Percentiles rank a stretch among this genome's conserved stretches.
Evolutionary conservation across 2,113 vertebrate genomes (phyloP).

Genomic region (Nannospalax galili): DNA sequence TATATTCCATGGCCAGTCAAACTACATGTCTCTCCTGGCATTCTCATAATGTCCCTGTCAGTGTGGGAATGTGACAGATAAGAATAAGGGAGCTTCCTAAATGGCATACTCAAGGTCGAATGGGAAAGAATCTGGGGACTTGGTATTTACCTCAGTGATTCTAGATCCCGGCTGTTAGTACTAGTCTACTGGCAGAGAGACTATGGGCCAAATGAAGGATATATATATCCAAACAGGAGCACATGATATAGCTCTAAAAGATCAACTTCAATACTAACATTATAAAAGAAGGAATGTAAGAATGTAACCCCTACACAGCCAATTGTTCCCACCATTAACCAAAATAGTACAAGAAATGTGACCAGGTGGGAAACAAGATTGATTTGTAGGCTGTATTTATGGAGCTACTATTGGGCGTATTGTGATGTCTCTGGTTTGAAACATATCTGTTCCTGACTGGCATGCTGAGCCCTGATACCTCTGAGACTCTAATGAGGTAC

Average conservation of each 20-base stretch:
- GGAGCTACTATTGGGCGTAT: not conserved
- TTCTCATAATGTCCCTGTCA: not conserved
- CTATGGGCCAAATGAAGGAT: not conserved
- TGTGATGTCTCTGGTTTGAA: not conserved
- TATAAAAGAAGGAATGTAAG: not conserved
- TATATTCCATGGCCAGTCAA: not conserved
- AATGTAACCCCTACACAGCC: not conserved
- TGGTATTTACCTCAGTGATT: not conserved
- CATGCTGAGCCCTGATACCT: not conserved
- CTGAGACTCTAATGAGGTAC: not conserved
- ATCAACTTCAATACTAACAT: not conserved
- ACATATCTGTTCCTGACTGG: not conserved
- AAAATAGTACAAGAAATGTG: not conserved
- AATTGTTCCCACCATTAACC: too few species aligned
- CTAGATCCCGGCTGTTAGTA: not conserved
- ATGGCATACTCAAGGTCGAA: accelerated
- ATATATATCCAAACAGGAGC: not conserved
- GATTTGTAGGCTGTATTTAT: not conserved
- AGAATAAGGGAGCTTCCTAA: not conserved
- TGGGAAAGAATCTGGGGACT: too few species aligned
- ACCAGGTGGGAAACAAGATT: accelerated
- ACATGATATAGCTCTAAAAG: not conserved
- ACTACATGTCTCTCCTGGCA: not conserved
- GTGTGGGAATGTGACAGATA: not conserved
- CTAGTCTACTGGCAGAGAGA: not conserved